Evolutionary conservation across 2,888 invertebrate genomes (phyloP), one percentile per base, ranked within the genome.

Genomic region (Cephus pulcher): DNA sequence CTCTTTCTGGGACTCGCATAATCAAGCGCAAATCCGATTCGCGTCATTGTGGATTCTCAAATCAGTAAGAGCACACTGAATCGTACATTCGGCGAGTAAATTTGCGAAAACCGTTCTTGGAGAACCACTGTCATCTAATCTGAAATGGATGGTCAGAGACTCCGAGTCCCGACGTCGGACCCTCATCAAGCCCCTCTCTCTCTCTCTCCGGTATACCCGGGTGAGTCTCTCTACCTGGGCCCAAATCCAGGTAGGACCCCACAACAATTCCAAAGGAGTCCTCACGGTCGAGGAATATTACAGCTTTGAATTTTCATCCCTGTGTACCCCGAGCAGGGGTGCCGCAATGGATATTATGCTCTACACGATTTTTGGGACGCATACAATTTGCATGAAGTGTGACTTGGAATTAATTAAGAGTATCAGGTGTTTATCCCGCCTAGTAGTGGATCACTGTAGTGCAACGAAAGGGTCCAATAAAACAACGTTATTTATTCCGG

Each of bases 171-270:
- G 75, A 82, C 82, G 87, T 88, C 88, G 80, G 85, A 89, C 89
- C 89, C 88, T 88, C 86, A 86, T 89, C 89, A 89, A 85, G 78
- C 56, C 75, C 75, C 78, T 32, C 75, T 34, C 77, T 73, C 77
- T 73, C 35, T 12, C 12, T 35, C 69, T 70, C 75, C 71, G 78
- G 78, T 78, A 75, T 74, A 37, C 30, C 12, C 76, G 40, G 6
- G 37, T 68, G 34, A 30, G 35, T 12, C 23, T 85, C 82, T 83
- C 82, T 87, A 88, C 88, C 88, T 87, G 87, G 76, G 12, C 74
- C 78, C 85, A 81, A 71, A 34, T 71, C 71, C 71, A 71, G 71
- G 71, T 71, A 71, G 71, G 71, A 71, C 34, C 71, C 71, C 32
- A 34, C 71, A 71, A 33, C 33, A 32, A 34, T 71, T 56, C 23